Percentiles rank a stretch among this genome's conserved stretches.
phyloP scores from a whole-genome alignment of 2,888 invertebrate genomes.

The Yponomeuta evonymella region DNA sequence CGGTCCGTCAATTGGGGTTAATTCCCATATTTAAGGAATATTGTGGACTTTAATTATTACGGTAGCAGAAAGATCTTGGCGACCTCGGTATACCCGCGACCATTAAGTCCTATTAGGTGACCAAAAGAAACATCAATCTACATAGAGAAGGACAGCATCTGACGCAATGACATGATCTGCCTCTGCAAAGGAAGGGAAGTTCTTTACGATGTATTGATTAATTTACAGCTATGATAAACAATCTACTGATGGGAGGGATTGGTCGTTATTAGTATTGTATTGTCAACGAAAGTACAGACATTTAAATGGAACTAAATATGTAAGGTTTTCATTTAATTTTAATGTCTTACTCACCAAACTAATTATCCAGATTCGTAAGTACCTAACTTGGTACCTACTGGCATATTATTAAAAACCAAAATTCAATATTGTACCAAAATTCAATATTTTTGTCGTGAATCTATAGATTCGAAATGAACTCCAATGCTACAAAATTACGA shows the following conservation, averaged over 20 bases:
- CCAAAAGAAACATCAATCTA: neutral
- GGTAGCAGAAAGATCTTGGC: slow-evolving; percentile 31
- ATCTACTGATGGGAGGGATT: neutral
- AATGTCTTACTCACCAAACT: no score
- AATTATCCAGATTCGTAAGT: no score
- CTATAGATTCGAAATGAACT: no score
- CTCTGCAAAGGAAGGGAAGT: neutral
- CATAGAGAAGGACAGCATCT: neutral
- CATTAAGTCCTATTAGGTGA: neutral
- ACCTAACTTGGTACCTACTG: no score
- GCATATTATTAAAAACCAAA: no score
- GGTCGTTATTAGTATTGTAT: neutral
- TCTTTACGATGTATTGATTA: slow-evolving; percentile 6
- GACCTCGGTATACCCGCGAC: slow-evolving; percentile 29
- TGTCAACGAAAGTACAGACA: no score
- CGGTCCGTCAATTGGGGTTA: slow-evolving; percentile 75
- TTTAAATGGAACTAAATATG: no score
- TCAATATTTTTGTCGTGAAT: no score
- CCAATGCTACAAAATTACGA: no score
- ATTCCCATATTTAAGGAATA: slow-evolving; percentile 75
- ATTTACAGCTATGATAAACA: slow-evolving; percentile 7
- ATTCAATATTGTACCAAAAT: no score
- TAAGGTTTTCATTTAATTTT: no score
- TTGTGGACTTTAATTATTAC: slow-evolving; percentile 63
- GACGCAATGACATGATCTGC: neutral